These are phyloP conservation scores for Cromileptes altivelis DNA, from an alignment of 2,113 vertebrate genomes.

Conservation along the genomic window DNA sequence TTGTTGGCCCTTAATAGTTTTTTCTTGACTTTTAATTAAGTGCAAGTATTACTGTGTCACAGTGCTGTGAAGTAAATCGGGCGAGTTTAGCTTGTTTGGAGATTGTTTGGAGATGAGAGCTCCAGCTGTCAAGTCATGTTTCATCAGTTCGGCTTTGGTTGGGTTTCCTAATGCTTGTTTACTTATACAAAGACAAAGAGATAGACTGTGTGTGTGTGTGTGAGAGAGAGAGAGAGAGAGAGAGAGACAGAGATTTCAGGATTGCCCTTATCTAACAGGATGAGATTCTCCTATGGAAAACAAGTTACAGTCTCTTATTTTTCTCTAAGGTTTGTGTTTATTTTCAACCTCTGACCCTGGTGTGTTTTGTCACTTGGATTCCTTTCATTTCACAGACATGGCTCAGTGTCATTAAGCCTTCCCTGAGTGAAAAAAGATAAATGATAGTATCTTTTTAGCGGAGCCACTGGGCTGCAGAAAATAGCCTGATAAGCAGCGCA, in stretches of 20 bases:
- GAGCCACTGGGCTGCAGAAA: conserved; percentile 32
- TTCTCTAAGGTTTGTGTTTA: conserved; percentile 16
- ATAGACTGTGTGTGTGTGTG: background rate
- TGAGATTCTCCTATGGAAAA: conserved; percentile 36
- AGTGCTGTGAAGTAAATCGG: conserved; percentile 32
- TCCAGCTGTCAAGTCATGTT: conserved; percentile 62
- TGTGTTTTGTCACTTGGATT: conserved; percentile 24
- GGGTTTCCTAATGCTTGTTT: conserved; percentile 60
- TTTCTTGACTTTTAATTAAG: background rate
- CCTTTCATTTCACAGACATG: conserved; percentile 22
- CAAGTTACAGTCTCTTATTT: conserved; percentile 15
- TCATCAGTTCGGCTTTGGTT: conserved; percentile 59
- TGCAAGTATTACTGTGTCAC: conserved; percentile 1
- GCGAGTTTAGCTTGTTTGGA: conserved; percentile 48
- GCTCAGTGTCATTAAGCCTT: conserved; percentile 21
- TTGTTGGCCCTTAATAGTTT: conserved; percentile 2
- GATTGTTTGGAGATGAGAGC: conserved; percentile 58
- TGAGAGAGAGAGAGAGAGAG: conserved; percentile 3
- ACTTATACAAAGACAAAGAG: conserved; percentile 53
- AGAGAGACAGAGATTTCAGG: background rate
- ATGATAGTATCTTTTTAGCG: conserved; percentile 34
- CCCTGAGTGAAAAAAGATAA: conserved; percentile 21
- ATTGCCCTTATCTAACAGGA: conserved; percentile 8
- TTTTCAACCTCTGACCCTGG: background rate
- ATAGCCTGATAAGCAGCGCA: conserved; percentile 43